Evolutionary conservation across 2,888 invertebrate genomes (phyloP).

Genomic region (Spodoptera littoralis): DNA sequence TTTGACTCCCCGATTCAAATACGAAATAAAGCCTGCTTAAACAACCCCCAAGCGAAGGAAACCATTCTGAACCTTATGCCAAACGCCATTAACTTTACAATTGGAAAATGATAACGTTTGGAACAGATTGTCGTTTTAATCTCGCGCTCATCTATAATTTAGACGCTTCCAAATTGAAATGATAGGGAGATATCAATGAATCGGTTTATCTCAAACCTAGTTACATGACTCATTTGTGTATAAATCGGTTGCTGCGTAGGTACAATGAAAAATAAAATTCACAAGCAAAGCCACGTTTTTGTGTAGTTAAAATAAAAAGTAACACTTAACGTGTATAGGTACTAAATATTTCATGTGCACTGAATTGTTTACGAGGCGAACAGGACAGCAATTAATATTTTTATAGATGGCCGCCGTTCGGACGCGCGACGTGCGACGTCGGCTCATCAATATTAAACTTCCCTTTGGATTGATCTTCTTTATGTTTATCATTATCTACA

Average conservation of each 20-base stretch:
- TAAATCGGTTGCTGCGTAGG: neutral
- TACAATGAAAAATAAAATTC: constrained; percentile 6
- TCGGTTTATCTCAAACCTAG: constrained; percentile 4
- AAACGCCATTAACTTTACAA: constrained; percentile 17
- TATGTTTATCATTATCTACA: constrained; percentile 70
- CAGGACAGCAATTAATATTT: constrained; percentile 84
- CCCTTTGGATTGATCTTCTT: constrained; percentile 70
- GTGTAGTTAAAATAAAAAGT: constrained; percentile 48
- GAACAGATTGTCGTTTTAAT: constrained; percentile 23
- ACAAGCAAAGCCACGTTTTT: constrained; percentile 13
- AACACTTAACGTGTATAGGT: constrained; percentile 48
- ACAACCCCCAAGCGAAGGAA: constrained; percentile 4
- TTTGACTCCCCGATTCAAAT: constrained; percentile 33
- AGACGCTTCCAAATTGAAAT: constrained; percentile 26
- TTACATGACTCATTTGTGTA: neutral
- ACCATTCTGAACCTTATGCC: constrained; percentile 30
- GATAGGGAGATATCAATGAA: constrained; percentile 17
- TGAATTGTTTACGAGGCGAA: constrained; percentile 78
- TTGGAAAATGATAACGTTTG: constrained; percentile 11
- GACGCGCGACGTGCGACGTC: constrained; percentile 50
- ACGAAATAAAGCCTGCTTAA: constrained; percentile 23
- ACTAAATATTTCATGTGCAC: constrained; percentile 73
- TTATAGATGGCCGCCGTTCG: constrained; percentile 72
- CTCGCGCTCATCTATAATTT: constrained; percentile 13
- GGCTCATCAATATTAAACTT: constrained; percentile 83